Base-by-base conservation (phyloP, 1,140 invertebrate genomes). In the Drosophila bocqueti region DNA sequence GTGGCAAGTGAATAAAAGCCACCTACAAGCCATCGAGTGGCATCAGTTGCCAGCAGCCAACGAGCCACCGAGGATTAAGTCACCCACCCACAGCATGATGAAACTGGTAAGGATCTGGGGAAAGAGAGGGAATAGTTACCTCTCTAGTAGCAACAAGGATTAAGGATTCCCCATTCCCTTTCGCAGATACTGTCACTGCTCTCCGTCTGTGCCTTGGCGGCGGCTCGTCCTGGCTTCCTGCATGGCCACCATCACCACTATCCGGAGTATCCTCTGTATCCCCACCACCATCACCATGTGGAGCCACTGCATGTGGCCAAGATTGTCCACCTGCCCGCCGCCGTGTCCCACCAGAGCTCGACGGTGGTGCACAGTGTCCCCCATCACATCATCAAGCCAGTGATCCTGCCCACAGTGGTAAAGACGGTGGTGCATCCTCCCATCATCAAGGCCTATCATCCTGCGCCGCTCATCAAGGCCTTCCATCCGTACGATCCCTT, bases 311-410 rank as follows among this genome's bases (percentile, higher is more conserved):
- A 92, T 69, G 78, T 91, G 50, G 85, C 91, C 52, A 85, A 92
- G 42, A 81, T 84, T 10, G 79, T 91, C 16, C 87, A 93, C 31
- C 76, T 93, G 43, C 92, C 93, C 3, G 92, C 93, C 1, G 93
- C 92, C 34, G 91, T 94, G 3, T 94, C 94, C 40, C 94, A 94
- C 76, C 94, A 94, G 64, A 94, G 94, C 40, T 93, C 91, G n/a
- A 92, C 92, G 18, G 82, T 93, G 63, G 89, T 93, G 64, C 92
- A 93, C 68, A 86, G 76, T 38, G 81, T 90, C 34, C 91, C 91
- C 7, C 86, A 91, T 73, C 81, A 90, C 57, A 91, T 92, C 18
- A 85, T 91, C 45, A 92, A 92, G 63, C 91, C 91, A 6, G 76
- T 92, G 54, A 76, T 92, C 24, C 57, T 91, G 65, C 91, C 91